Base-by-base conservation (phyloP, 2,888 invertebrate genomes). In the Cyclophora albipunctata region DNA sequence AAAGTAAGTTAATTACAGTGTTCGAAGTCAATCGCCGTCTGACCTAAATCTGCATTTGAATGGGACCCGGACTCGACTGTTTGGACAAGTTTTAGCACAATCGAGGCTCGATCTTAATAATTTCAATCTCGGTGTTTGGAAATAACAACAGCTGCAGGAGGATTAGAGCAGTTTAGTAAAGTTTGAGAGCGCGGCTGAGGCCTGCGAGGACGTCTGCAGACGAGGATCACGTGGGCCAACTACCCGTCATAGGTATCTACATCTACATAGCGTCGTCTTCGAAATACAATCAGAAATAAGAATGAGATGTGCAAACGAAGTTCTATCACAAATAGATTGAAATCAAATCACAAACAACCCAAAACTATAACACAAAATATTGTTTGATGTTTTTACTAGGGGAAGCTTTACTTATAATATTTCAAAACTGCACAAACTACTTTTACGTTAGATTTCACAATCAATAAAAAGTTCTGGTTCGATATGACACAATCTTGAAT, bases 31-130 rank as follows among this genome's bases (percentile, higher is more conserved):
- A 84, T 82, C 76, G 79, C 73, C 69, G 75, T 69, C 77, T 79
- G 84, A 84, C 85, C 84, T 75, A 78, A 79, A 85, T 86, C 78
- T 85, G 75, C 81, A 85, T 82, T 75, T 77, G 82, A 85, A 84
- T 83, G 67, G 77, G 72, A 67, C 69, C 65, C 67, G 64, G 65
- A 66, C 73, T 76, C 73, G 70, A 75, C 66, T 75, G 69, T 69
- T 70, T 70, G 64, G 71, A 79, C 77, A 81, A 86, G 75, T 81
- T 85, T 52, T 67, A 73, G 72, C 73, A 79, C 81, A 84, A 85
- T 87, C 80, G 70, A 68, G 70, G 67, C 69, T 73, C 76, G 64
- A 84, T 85, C 86, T 84, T 84, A 82, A 83, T 85, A 82, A 85
- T 78, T 81, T 73, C 78, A 78, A 81, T 84, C 75, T 77, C 75